Conservation (phyloP, 2,888 invertebrate genomes). For the Eupithecia pulchellata region DNA sequence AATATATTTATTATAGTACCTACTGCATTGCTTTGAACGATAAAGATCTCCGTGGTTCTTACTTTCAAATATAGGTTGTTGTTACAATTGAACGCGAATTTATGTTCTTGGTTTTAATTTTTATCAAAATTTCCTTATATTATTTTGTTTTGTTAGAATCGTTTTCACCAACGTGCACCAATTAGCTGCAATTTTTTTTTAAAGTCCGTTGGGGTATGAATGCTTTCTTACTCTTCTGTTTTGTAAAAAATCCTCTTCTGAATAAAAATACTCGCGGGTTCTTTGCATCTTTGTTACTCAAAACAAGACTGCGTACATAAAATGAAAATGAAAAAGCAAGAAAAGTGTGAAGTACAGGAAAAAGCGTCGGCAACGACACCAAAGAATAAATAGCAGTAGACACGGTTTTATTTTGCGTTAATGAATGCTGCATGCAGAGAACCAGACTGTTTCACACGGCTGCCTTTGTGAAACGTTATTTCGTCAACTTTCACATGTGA, state of each 20-base stretch:
- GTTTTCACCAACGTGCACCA: background rate
- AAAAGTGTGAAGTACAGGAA: constrained; percentile 51
- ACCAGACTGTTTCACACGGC: constrained; percentile 29
- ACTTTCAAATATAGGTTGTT: background rate
- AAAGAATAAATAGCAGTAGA: constrained; percentile 9
- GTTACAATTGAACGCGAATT: background rate
- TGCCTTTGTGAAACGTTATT: constrained; percentile 17
- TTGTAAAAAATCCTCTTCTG: constrained; percentile 14
- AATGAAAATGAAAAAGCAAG: constrained; percentile 40
- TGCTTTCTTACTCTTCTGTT: background rate
- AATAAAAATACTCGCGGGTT: constrained; percentile 12
- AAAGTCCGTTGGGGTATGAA: background rate
- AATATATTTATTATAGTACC: no score
- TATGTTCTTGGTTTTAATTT: background rate
- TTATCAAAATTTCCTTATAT: background rate
- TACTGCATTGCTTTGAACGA: background rate
- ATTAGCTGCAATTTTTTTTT: background rate
- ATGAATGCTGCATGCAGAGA: constrained; percentile 42
- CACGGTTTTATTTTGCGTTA: constrained; percentile 41
- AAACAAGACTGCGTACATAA: constrained; percentile 31
- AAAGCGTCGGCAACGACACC: constrained; percentile 40
- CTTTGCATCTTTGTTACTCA: constrained; percentile 32
- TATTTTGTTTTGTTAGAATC: background rate
- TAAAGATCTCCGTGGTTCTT: background rate
- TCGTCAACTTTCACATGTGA: background rate